Base-by-base conservation (phyloP, 2,797 vertebrate genomes). In the Chelidonichthys spinosus region DNA sequence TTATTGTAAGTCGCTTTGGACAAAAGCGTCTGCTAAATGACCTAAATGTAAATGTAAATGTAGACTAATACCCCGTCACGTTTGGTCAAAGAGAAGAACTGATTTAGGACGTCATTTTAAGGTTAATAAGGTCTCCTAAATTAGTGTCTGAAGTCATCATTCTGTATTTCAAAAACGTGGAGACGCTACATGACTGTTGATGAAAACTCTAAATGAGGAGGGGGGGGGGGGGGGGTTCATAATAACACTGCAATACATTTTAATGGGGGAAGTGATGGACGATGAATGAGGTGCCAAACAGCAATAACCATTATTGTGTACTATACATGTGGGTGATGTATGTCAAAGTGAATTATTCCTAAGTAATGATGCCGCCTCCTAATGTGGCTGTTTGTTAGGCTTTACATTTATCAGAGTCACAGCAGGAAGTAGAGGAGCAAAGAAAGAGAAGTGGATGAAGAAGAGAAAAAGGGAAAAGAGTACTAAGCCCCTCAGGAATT, bases 401-500 rank as follows among this genome's bases (percentile, higher is more conserved):
- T n/a, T n/a, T n/a, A n/a, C n/a, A n/a, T n/a, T n/a, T n/a, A n/a
- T n/a, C n/a, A n/a, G 47, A 77, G 72, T 72, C 56, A 78, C 64
- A 78, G 35, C 56, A 73, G 47, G 63, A 53, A 64, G 52, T n/a
- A 43, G 54, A 58, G 46, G 67, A 75, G 63, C 39, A 25, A 73
- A 63, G 59, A 87, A 61, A 65, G 81, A 76, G 36, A 74, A 37
- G 32, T 14, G 67, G 42, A 36, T 47, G 62, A 42, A 63, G 33
- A 53, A 43, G 6, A 60, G 49, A 33, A 55, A 63, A 39, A 64
- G 4, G 81, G 50, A 63, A 68, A 89, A 55, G 74, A 86, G 79
- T 81, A 76, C 66, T 84, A 90, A 86, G 59, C 65, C 89, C 87
- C 83, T 67, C 52, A 81, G 92, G 90, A 90, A 82, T 79, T 75